phyloP scores from a whole-genome alignment of 2,113 vertebrate species.

The Neopipo cinnamomea region DNA sequence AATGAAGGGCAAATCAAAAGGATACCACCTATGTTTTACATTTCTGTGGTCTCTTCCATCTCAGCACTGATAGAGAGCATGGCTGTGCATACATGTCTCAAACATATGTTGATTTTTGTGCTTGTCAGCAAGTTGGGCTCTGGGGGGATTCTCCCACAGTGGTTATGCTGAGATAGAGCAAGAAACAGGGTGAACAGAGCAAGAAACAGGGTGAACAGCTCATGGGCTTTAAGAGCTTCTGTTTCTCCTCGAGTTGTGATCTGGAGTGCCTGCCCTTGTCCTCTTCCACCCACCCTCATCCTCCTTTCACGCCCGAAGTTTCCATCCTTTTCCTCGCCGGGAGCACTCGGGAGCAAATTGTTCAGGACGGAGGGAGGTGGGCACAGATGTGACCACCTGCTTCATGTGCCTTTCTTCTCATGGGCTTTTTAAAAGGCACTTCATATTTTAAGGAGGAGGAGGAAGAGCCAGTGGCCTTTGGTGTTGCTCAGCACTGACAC shows the following conservation, averaged over 20 bases:
- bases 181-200: constrained; percentile 30
- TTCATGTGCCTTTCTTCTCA: constrained; percentile 72
- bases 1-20: constrained; percentile 29
- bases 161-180: constrained; percentile 4
- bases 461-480: constrained; percentile 65
- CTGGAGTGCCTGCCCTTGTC: constrained; percentile 7
- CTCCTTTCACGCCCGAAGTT: constrained; percentile 24
- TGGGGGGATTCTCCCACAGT: constrained; percentile 42
- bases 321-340: constrained; percentile 58
- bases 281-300: constrained; percentile 36
- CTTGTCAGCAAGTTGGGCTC: constrained; percentile 39
- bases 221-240: constrained; percentile 37
- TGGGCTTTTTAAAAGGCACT: constrained; percentile 64
- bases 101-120: constrained; percentile 56
- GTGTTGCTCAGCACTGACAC: constrained; percentile 58
- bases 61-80: neutral
- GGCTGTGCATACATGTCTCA: constrained; percentile 48
- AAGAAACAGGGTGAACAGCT: constrained; percentile 36
- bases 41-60: constrained; percentile 47
- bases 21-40: constrained; percentile 23
- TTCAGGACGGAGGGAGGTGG: constrained; percentile 65
- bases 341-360: constrained; percentile 71
- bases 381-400: constrained; percentile 80
- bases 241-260: neutral
- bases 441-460: constrained; percentile 68